Percentiles rank a stretch among this genome's conserved stretches.
These are phyloP conservation scores for Toxotes lorentzi DNA, from an alignment of 2,797 vertebrate species.

Conservation along the genomic window DNA sequence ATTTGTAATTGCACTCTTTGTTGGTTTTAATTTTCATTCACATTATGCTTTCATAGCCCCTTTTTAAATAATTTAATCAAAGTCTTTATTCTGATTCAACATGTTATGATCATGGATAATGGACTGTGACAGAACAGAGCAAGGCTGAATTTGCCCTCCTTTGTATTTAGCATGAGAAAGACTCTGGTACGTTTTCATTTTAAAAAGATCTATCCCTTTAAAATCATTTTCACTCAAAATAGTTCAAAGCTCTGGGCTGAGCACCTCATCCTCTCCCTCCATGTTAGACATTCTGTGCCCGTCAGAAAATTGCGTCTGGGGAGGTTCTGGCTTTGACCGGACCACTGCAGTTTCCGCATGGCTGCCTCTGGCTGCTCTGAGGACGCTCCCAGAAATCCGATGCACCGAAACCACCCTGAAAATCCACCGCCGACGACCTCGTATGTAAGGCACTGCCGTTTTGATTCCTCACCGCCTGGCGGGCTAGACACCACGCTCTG, in stretches of 20 bases:
- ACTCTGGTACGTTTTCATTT: constrained; percentile 23
- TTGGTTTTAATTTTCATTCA: background rate
- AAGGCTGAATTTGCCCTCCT: background rate
- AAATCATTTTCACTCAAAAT: constrained; percentile 54
- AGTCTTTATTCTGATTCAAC: constrained; percentile 9
- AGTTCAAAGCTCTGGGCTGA: constrained; percentile 59
- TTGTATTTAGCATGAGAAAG: constrained; percentile 15
- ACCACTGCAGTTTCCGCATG: constrained; percentile 78
- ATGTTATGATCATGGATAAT: background rate
- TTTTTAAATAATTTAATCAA: background rate
- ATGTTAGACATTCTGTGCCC: constrained; percentile 73
- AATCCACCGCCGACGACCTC: constrained; percentile 73
- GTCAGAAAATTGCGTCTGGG: constrained; percentile 71
- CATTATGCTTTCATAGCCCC: background rate
- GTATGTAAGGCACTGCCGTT: constrained; percentile 68
- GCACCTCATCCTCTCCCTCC: constrained; percentile 56
- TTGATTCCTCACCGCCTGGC: constrained; percentile 70
- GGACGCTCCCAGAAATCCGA: constrained; percentile 77
- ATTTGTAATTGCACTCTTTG: background rate
- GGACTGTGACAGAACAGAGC: constrained; percentile 6
- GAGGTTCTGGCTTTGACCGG: constrained; percentile 73
- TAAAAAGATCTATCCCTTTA: constrained; percentile 39
- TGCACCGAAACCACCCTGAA: constrained; percentile 76
- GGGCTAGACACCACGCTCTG: constrained; percentile 68
- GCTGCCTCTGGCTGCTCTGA: constrained; percentile 75